These are phyloP conservation scores for pig (Sus scrofa) DNA, from an alignment of 2,113 vertebrate genomes.

Conservation along the genomic window T2T-Sscrofa CM000821.6:11074001-11074500, in stretches of 20 bases:
- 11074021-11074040: neutral
- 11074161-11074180: constrained; percentile 66
- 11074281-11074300: constrained; percentile 29
- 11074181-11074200: constrained; percentile 56
- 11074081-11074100: neutral
- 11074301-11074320: neutral
- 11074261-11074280: constrained; percentile 44
- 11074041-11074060: neutral
- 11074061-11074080: neutral
- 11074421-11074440: neutral
- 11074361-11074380: constrained; percentile 48
- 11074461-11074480: accelerated
- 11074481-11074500: neutral
- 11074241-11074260: constrained; percentile 58
- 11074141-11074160: constrained; percentile 58
- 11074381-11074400: neutral
- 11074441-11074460: accelerated
- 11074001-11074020: neutral
- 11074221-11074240: constrained; percentile 54
- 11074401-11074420: neutral
- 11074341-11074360: constrained; percentile 29
- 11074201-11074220: constrained; percentile 48
- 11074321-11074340: constrained; percentile 2
- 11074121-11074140: constrained; percentile 17
- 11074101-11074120: neutral